Evolutionary conservation across 2,888 invertebrate species (phyloP).

Genomic region (Poecilus cupreus): DNA sequence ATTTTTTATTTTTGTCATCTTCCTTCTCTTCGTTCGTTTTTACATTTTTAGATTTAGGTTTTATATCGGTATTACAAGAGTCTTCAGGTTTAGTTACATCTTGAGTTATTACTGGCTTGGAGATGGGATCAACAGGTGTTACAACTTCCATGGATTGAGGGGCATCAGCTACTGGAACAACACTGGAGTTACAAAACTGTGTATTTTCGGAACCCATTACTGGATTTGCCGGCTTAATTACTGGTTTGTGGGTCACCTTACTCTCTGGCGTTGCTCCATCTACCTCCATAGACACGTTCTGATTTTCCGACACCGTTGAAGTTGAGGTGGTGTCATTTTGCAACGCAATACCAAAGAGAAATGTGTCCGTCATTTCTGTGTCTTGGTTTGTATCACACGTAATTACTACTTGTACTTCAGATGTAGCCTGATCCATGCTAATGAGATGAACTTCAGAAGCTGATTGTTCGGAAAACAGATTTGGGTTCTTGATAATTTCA

Average conservation of each 20-base stretch:
- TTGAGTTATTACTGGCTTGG: not conserved
- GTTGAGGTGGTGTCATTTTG: slow-evolving; percentile 20
- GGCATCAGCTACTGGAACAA: not conserved
- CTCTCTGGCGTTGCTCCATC: not conserved
- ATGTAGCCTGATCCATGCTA: slow-evolving; percentile 39
- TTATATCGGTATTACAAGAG: not conserved
- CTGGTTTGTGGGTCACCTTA: slow-evolving; percentile 5
- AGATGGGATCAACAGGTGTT: not conserved
- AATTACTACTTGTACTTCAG: slow-evolving; percentile 43
- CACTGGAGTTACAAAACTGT: not conserved
- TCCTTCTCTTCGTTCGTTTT: not conserved
- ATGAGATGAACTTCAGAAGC: slow-evolving; percentile 26
- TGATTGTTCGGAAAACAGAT: slow-evolving; percentile 30
- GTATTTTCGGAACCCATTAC: slow-evolving; percentile 4
- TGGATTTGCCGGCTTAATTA: not conserved
- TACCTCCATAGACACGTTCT: not conserved
- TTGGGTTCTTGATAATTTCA: slow-evolving; percentile 38
- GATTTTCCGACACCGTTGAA: not conserved
- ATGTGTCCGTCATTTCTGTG: slow-evolving; percentile 19
- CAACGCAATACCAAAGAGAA: slow-evolving; percentile 7
- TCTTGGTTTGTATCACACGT: slow-evolving; percentile 11
- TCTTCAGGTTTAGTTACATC: not conserved
- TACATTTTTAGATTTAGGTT: not conserved
- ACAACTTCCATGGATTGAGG: slow-evolving; percentile 7
- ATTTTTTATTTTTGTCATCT: not conserved